Evolutionary conservation across 2,113 vertebrate species (phyloP), one percentile per base, ranked within the genome.

Genomic region (Epinephelus moara): DNA sequence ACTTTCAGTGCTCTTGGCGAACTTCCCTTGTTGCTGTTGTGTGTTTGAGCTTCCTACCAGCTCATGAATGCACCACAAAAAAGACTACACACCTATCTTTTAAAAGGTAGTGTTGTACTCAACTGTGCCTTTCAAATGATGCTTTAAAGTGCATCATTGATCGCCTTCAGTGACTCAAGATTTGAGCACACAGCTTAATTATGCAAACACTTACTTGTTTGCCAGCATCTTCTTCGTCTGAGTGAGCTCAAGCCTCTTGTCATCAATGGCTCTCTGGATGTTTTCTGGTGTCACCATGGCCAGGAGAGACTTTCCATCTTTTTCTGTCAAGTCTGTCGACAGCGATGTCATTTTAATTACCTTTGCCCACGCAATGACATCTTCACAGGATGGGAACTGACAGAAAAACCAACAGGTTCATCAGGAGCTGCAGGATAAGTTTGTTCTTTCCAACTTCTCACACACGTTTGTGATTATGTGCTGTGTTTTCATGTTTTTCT

Each of bases 331-430:
- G 12, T 88, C 66, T 0, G n/a, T 0, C 0, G 17, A 23, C 1
- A 86, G 73, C 3, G 9, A 42, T 0, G 69, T 64, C 21, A 13
- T 33, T 7, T 13, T 2, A n/a, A 92, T 80, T 37, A 93, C 42
- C 64, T 53, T 78, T 0, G 67, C 37, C 78, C 86, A 89, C 33
- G 69, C 14, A 0, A 61, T n/a, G 15, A 93, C n/a, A 23, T 86
- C 47, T 2, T 92, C 82, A 47, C 77, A 74, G 17, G 93, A 83
- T 0, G 76, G 84, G 6, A 91, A 56, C 92, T 95, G 82, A 57
- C 0, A 49, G 15, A 27, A 49, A 56, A 61, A 42, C 7, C 73
- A 18, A 42, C 27, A 40, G 14, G 1, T 21, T 12, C 0, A 25
- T 40, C 37, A n/a, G 50, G 10, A 1, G 6, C 40, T 42, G 40